Base-by-base conservation (phyloP, 2,888 invertebrate genomes). In the Oeneis ivallda region DNA sequence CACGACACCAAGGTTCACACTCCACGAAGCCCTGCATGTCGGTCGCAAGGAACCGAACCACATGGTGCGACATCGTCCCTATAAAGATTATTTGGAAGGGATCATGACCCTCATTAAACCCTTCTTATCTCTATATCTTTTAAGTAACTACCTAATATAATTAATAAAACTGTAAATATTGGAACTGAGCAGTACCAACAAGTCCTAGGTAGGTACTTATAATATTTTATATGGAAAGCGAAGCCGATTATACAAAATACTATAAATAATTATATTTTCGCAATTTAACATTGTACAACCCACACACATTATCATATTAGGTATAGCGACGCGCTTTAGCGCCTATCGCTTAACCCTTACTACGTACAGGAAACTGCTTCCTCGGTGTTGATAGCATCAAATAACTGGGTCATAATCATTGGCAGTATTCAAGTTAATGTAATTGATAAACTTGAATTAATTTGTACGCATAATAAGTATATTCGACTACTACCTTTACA, bases 351-450 rank as follows among this genome's bases (percentile, higher is more conserved):
- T 56, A 64, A 67, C 66, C 56, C 62, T 58, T 64, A 45, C 52
- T 45, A 45, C 52, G 64, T 60, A 49, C 70, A 70, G 71, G 72
- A 72, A 82, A 76, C 74, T 70, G 75, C 83, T 80, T 85, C 87
- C 87, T 85, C 79, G 75, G 73, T 70, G 69, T 70, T 26, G 34
- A 53, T 89, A 87, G 77, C 72, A 71, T 75, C 82, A 81, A 85
- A 76, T 76, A 81, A 86, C 79, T 86, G 80, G 86, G 87, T 86
- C 89, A 85, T 80, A 80, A n/a, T 81, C 82, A 79, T 79, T 85
- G 85, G 83, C 88, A 85, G 79, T 85, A 84, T 80, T 83, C 76
- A 75, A 74, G 77, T 76, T 76, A 79, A 80, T 80, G 77, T 72
- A 76, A 70, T 69, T 70, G 62, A 70, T 68, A 71, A 68, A 58